Base-by-base conservation (phyloP, 2,888 invertebrate genomes). In the Opisthograptis luteolata region DNA sequence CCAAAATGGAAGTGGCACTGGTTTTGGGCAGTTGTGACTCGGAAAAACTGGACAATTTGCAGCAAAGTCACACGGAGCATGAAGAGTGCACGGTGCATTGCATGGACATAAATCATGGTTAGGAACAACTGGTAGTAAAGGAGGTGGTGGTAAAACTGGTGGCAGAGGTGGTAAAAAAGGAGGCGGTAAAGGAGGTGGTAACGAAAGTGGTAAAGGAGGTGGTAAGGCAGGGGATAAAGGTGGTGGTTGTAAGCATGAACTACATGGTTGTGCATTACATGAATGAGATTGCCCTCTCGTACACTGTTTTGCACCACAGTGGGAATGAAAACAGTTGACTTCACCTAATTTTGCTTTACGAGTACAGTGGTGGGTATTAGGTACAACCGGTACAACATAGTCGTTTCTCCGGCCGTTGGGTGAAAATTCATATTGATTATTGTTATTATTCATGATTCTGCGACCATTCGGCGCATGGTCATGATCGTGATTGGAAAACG, bases 81-180 rank as follows among this genome's bases (percentile, higher is more conserved):
- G 54, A 10, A 50, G 0, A 20, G 20, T 15, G 3, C n/a, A 12
- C 13, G 15, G 14, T 14, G 42, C 63, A 49, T 64, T 70, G 63
- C 77, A 82, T 6, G 67, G 52, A 41, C 84, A 84, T 9, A 59
- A 13, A 2, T 70, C 39, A 30, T 25, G 42, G 10, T 10, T 28
- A 10, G 25, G 20, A n/a, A 22, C 22, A 2, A 1, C 6, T 25
- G 27, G 43, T 2, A 35, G 27, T 19, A 27, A 31, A 12, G 32
- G 27, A 53, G 31, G 31, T 24, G 24, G 30, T 5, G 12, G 36
- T 17, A 45, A 9, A n/a, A n/a, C n/a, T n/a, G n/a, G n/a, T 10
- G 17, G 15, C 4, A 12, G 9, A 12, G 28, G 39, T 8, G 12
- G 12, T 8, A 3, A 20, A n/a, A n/a, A n/a, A n/a, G n/a, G n/a